Conservation (phyloP, 2,888 invertebrate genomes). For the Chirona hameri region DNA sequence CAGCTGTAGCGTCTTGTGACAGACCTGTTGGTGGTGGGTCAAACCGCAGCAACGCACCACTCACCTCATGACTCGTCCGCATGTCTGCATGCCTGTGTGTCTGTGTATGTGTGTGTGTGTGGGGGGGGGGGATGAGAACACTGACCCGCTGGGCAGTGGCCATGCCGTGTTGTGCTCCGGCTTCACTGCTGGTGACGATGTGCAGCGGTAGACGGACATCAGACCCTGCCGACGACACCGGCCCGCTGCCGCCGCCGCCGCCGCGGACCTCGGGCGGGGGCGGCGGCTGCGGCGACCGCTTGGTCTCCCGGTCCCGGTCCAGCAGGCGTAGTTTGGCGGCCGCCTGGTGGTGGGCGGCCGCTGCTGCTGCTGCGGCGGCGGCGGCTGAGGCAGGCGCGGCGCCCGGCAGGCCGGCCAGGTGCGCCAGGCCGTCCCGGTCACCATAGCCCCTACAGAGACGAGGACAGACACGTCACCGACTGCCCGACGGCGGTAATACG, state of each 20-base stretch:
- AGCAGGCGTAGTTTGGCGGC: background rate
- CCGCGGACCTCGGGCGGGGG: no score
- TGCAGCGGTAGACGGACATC: slow-evolving; percentile 29
- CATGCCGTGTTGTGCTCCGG: background rate
- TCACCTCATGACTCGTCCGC: no score
- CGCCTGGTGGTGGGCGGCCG: background rate
- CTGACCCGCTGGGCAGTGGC: background rate
- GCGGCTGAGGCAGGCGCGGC: background rate
- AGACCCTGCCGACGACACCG: background rate
- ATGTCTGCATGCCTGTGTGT: no score
- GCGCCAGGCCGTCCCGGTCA: background rate
- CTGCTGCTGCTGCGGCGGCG: background rate
- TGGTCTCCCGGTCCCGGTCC: background rate
- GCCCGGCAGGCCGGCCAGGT: background rate
- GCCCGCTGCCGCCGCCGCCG: background rate
- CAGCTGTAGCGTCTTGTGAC: no score
- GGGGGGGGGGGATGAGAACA: background rate
- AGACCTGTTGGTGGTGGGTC: no score
- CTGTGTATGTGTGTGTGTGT: no score
- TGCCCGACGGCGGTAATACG: background rate
- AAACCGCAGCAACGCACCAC: no score
- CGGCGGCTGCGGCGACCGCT: background rate
- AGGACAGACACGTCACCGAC: no score
- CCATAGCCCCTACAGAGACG: background rate
- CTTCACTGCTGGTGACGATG: slow-evolving; percentile 12